Evolutionary conservation across 2,113 vertebrate species (phyloP).

Genomic region (Macroglossus sobrinus): DNA sequence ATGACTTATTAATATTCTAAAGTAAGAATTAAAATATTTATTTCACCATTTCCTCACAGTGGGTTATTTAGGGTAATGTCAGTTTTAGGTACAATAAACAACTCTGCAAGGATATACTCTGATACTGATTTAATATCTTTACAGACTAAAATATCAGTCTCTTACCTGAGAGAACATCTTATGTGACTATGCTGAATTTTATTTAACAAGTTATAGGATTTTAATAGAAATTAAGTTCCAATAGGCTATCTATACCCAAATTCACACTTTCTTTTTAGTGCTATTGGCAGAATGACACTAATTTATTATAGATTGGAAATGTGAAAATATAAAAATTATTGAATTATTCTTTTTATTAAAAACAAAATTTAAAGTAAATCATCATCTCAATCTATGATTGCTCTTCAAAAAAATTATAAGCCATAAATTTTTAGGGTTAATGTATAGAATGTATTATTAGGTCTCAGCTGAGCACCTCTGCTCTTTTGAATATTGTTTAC

Average conservation of each 20-base stretch:
- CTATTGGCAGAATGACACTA: background rate
- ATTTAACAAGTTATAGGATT: background rate
- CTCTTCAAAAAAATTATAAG: background rate
- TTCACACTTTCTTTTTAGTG: background rate
- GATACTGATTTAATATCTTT: background rate
- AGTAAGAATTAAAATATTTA: conserved; percentile 17
- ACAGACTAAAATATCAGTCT: background rate
- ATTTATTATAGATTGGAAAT: background rate
- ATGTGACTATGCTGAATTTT: background rate
- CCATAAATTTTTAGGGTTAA: background rate
- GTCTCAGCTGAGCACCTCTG: background rate
- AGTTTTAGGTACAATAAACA: background rate
- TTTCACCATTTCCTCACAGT: background rate
- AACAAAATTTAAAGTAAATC: background rate
- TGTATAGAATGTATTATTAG: background rate
- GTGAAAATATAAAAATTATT: background rate
- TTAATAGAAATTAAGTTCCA: background rate
- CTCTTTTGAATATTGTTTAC: background rate
- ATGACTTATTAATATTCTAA: background rate
- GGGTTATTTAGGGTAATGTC: background rate
- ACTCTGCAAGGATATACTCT: background rate
- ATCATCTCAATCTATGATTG: background rate
- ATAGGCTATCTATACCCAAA: background rate
- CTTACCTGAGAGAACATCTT: background rate
- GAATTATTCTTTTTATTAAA: background rate